Conservation (phyloP, 2,797 vertebrate species). For the Pseudochirops corinnae region DNA sequence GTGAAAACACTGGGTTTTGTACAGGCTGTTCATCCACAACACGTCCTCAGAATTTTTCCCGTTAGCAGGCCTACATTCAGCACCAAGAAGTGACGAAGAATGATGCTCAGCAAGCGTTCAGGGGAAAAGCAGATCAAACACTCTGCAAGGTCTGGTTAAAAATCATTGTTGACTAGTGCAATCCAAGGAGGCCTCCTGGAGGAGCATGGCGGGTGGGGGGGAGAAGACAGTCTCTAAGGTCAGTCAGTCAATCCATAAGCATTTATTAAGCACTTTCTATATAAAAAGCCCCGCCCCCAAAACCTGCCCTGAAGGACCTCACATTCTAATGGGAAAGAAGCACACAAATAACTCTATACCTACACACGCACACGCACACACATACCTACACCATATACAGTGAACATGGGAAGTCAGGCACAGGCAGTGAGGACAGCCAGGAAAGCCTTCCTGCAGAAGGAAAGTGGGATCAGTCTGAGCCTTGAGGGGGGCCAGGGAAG, state of each 20-base stretch:
- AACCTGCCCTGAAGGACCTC: background rate
- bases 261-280: background rate
- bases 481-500: background rate
- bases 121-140: background rate
- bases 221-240: background rate
- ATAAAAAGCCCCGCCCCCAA: background rate
- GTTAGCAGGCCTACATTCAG: background rate
- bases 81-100: background rate
- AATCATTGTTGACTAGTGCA: background rate
- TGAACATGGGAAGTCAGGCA: background rate
- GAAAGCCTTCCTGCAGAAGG: background rate
- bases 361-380: too few species aligned
- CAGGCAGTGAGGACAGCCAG: background rate
- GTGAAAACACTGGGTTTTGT: slow-evolving; percentile 23
- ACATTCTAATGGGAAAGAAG: background rate
- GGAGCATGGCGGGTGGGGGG: background rate
- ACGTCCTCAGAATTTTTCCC: background rate
- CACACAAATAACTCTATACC: background rate
- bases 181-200: background rate
- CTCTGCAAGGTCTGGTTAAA: background rate
- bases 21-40: background rate
- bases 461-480: background rate
- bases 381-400: background rate
- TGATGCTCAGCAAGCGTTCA: background rate
- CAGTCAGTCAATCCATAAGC: background rate